These are phyloP conservation scores for Myopa testacea DNA, from an alignment of 2,888 invertebrate genomes.

Conservation along the genomic window DNA sequence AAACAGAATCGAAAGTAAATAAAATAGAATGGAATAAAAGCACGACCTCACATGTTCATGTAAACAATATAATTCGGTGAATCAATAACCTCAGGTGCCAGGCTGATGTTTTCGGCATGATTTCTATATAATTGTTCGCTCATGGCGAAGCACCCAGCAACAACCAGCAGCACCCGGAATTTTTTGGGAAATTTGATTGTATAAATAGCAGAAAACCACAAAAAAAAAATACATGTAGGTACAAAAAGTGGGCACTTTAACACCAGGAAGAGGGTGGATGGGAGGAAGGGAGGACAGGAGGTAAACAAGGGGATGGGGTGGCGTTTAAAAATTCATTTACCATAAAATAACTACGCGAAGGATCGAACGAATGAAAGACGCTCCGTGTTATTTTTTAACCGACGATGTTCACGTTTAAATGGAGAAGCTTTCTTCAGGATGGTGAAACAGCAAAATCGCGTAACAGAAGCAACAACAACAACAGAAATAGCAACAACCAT, in stretches of 20 bases:
- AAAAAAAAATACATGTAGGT: background rate
- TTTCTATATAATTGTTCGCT: slow-evolving; percentile 2
- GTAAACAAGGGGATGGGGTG: too few species aligned
- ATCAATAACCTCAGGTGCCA: slow-evolving; percentile 41
- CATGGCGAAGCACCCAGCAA: background rate
- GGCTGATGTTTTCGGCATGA: background rate
- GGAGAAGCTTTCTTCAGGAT: background rate
- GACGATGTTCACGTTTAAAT: background rate
- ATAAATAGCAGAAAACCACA: background rate
- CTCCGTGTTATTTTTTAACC: background rate
- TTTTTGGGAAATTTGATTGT: background rate
- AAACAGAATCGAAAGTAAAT: background rate
- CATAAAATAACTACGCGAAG: slow-evolving; percentile 37
- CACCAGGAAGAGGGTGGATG: background rate
- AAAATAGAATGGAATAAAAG: background rate
- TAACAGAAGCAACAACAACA: background rate
- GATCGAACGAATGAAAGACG: slow-evolving; percentile 3
- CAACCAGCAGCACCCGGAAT: background rate
- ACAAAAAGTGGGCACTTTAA: background rate
- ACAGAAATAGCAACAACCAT: background rate
- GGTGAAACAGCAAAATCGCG: background rate
- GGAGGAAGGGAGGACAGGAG: background rate
- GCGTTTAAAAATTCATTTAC: slow-evolving; percentile 39
- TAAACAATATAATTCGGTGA: slow-evolving; percentile 30
- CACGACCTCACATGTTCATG: background rate